phyloP scores from a whole-genome alignment of 2,113 vertebrate species.

The Perognathus longimembris region DNA sequence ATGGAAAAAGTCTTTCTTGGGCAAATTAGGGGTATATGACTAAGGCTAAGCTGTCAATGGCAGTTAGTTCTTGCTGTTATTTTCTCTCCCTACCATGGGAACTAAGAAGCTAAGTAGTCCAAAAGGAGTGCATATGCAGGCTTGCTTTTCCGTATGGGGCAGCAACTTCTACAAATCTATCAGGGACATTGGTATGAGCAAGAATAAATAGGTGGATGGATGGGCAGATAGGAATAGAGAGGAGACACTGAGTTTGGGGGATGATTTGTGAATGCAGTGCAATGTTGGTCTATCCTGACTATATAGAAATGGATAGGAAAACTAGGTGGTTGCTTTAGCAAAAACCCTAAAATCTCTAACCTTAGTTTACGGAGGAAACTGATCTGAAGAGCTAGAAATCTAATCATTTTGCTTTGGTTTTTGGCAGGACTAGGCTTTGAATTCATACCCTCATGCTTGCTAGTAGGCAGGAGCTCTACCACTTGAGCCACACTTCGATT shows the following conservation, averaged over 20 bases:
- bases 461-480: too few relatives aligned
- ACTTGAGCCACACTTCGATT: too few relatives aligned
- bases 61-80: background rate
- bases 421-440: too few relatives aligned
- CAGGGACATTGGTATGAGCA: background rate
- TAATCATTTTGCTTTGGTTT: too few relatives aligned
- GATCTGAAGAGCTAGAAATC: background rate
- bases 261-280: background rate
- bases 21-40: background rate
- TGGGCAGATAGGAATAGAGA: background rate
- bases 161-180: background rate
- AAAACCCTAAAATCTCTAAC: background rate
- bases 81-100: background rate
- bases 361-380: background rate
- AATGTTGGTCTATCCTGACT: background rate
- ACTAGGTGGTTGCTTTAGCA: background rate
- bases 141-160: background rate
- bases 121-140: background rate
- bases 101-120: background rate
- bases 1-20: background rate
- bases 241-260: background rate
- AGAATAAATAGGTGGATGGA: background rate
- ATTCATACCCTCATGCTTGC: too few relatives aligned
- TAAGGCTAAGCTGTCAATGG: slow-evolving; percentile 4
- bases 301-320: background rate